Evolutionary conservation across 2,888 invertebrate species (phyloP).

Genomic region (Ganaspis brasiliensis): DNA sequence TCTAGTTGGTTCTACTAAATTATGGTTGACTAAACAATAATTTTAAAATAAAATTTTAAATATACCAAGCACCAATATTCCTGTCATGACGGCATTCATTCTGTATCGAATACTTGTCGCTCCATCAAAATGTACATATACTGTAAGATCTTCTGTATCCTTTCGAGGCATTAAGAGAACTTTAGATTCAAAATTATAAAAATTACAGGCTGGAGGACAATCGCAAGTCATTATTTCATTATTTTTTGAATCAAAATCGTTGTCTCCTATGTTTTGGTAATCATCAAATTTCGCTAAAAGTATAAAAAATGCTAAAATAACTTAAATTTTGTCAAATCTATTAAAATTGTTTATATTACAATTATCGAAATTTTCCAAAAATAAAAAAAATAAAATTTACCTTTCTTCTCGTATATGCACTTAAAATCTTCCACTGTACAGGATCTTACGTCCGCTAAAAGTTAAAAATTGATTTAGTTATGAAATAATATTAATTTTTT

Average conservation of each 20-base stretch:
- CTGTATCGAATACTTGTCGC: constrained; percentile 79
- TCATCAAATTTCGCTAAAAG: not conserved
- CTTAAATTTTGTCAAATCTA: too few relatives aligned
- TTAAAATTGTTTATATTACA: too few relatives aligned
- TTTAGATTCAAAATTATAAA: constrained; percentile 49
- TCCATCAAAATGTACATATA: constrained; percentile 78
- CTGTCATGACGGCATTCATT: constrained; percentile 80
- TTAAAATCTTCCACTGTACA: constrained; percentile 40
- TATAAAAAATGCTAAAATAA: not conserved
- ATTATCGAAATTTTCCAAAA: not conserved
- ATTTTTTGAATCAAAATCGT: constrained; percentile 53
- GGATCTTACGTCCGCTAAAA: not conserved
- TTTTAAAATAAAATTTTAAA: too few relatives aligned
- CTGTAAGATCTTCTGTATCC: constrained; percentile 62
- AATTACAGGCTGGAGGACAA: constrained; percentile 69
- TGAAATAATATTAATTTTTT: too few relatives aligned
- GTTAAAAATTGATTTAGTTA: constrained; percentile 45
- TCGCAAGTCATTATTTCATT: constrained; percentile 65
- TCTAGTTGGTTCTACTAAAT: not conserved
- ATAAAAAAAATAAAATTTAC: constrained; percentile 35
- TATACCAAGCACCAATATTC: too few relatives aligned
- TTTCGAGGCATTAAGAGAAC: constrained; percentile 20
- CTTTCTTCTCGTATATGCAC: constrained; percentile 28
- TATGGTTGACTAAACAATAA: too few relatives aligned
- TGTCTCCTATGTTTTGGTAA: not conserved